Percentiles rank a stretch among this genome's conserved stretches.
These are phyloP conservation scores for Falcaria lacertinaria DNA, from an alignment of 2,888 invertebrate species.

Conservation along the genomic window DNA sequence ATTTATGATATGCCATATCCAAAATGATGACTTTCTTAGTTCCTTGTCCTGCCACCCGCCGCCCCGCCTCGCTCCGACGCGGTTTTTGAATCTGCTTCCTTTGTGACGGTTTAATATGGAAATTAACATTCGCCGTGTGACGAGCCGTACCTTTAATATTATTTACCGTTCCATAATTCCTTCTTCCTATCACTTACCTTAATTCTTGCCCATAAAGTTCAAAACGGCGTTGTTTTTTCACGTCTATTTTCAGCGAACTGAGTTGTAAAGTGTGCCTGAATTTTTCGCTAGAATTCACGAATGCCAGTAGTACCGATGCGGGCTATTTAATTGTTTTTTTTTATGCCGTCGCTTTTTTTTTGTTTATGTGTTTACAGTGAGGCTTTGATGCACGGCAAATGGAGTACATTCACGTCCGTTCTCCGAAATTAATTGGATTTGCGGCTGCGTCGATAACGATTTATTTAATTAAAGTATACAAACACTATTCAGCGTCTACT, in stretches of 20 bases:
- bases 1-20: conserved; percentile 31
- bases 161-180: conserved; percentile 32
- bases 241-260: conserved; percentile 11
- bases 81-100: conserved; percentile 79
- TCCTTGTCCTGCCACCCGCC: conserved; percentile 23
- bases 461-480: too few species aligned
- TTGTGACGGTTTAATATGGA: conserved; percentile 80
- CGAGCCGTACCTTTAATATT: conserved; percentile 55
- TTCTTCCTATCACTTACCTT: conserved; percentile 15
- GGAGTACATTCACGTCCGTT: conserved; percentile 12
- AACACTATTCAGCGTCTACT: too few species aligned
- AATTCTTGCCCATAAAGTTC: conserved; percentile 20
- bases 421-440: too few species aligned
- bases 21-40: conserved; percentile 13
- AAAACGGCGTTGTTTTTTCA: conserved; percentile 19
- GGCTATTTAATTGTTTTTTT: not conserved
- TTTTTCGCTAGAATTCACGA: conserved; percentile 51
- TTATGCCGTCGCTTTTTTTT: not conserved
- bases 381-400: not conserved
- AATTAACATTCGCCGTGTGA: conserved; percentile 75
- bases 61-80: conserved; percentile 44
- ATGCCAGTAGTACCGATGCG: not conserved
- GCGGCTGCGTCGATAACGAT: too few species aligned
- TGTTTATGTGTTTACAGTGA: not conserved
- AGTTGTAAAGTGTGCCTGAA: conserved; percentile 22